phyloP scores from a whole-genome alignment of 2,113 vertebrate genomes.

The Esox niger region DNA sequence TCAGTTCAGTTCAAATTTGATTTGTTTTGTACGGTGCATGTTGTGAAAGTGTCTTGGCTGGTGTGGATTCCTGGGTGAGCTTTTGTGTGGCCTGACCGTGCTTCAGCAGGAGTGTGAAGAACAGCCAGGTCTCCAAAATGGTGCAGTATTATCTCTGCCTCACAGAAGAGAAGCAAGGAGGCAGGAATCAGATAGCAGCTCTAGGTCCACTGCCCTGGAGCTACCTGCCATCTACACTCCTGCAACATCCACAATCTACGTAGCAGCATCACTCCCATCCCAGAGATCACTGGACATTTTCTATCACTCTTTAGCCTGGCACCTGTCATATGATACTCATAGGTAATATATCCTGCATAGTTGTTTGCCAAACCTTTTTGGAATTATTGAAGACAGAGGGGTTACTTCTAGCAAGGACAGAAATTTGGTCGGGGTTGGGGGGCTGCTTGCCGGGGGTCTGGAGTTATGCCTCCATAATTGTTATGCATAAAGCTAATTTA shows the following conservation, averaged over 20 bases:
- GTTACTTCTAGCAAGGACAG: no score
- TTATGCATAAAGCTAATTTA: no score
- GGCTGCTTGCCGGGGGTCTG: no score
- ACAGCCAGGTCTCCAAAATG: slow-evolving; percentile 33
- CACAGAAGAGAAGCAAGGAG: slow-evolving; percentile 16
- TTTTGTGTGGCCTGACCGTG: neutral
- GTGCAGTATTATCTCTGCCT: slow-evolving; percentile 38
- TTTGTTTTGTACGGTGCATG: neutral
- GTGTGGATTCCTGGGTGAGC: slow-evolving; percentile 1
- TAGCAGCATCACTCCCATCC: neutral
- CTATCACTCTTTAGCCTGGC: neutral
- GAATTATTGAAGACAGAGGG: no score
- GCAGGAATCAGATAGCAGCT: slow-evolving; percentile 13
- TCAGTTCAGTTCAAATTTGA: no score
- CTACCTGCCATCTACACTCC: slow-evolving; percentile 9
- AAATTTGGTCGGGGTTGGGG: no score
- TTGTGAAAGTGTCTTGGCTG: neutral
- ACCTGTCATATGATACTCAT: neutral
- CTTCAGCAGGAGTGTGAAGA: slow-evolving; percentile 26
- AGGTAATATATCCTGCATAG: neutral
- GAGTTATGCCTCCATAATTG: no score
- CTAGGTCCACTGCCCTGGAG: slow-evolving; percentile 25
- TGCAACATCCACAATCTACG: slow-evolving; percentile 14
- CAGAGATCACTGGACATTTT: neutral
- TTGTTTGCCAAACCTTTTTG: no score